Evolutionary conservation across 2,113 vertebrate genomes (phyloP).

Genomic region (Epinephelus fuscoguttatus): DNA sequence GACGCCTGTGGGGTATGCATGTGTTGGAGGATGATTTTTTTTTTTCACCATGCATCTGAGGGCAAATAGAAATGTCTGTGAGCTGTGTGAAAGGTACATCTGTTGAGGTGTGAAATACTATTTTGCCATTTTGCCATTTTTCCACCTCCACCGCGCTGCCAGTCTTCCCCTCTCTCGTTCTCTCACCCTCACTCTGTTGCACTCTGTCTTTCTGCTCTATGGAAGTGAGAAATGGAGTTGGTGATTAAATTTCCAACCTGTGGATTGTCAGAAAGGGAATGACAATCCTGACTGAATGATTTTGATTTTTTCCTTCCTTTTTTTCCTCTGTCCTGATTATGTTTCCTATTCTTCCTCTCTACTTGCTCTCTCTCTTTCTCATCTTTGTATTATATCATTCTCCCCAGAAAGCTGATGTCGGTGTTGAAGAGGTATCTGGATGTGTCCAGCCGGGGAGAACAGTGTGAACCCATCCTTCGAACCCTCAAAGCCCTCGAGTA

Average conservation of each 20-base stretch:
- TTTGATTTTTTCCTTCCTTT: slow-evolving; percentile 22
- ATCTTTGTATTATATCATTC: slow-evolving; percentile 1
- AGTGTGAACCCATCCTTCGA: slow-evolving; percentile 94
- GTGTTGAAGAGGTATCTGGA: slow-evolving; percentile 97
- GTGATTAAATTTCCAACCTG: slow-evolving; percentile 61
- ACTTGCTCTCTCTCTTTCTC: neutral
- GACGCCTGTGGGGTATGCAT: slow-evolving; percentile 32
- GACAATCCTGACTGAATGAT: slow-evolving; percentile 44
- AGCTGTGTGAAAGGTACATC: slow-evolving; percentile 63
- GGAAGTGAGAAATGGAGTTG: slow-evolving; percentile 63
- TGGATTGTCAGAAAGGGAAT: slow-evolving; percentile 37
- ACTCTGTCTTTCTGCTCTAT: slow-evolving; percentile 55
- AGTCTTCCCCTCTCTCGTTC: slow-evolving; percentile 19
- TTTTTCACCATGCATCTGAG: slow-evolving; percentile 36
- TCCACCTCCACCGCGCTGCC: slow-evolving; percentile 12
- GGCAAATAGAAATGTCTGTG: slow-evolving; percentile 63
- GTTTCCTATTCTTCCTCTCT: slow-evolving; percentile 2
- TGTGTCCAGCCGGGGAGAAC: slow-evolving; percentile 93
- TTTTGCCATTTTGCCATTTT: slow-evolving; percentile 63
- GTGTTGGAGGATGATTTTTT: slow-evolving; percentile 33
- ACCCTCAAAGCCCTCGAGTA: slow-evolving; percentile 98
- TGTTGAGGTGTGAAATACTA: slow-evolving; percentile 65
- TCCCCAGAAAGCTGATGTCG: slow-evolving; percentile 93
- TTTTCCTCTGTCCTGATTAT: neutral
- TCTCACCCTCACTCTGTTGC: slow-evolving; percentile 34